These are phyloP conservation scores for Adelognathus sp. DNA, from an alignment of 2,888 invertebrate species.

Conservation along the genomic window DNA sequence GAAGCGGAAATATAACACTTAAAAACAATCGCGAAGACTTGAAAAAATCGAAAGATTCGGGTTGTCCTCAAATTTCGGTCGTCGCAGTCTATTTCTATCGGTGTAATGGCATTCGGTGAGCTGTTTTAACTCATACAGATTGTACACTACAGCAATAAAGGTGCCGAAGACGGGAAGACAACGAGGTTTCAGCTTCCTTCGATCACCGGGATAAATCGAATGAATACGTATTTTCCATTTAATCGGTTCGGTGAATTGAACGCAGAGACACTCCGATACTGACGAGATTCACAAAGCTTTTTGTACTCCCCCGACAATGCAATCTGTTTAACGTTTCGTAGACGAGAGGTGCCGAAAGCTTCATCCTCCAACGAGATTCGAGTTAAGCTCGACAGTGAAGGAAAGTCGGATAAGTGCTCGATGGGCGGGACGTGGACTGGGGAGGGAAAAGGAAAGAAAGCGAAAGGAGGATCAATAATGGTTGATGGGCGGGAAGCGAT, in stretches of 20 bases:
- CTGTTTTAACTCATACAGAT: not conserved
- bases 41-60: no score
- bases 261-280: not conserved
- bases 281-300: constrained; percentile 14
- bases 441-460: constrained; percentile 13
- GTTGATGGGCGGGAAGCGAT: not conserved
- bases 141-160: not conserved
- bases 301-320: constrained; percentile 1
- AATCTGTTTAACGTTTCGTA: constrained; percentile 40
- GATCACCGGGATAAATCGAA: constrained; percentile 1
- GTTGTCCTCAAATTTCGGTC: no score
- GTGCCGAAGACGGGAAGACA: not conserved
- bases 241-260: constrained; percentile 25
- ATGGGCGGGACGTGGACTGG: constrained; percentile 9
- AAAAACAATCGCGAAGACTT: no score
- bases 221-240: constrained; percentile 12
- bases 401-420: constrained; percentile 12
- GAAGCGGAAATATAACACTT: no score
- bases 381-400: constrained; percentile 30
- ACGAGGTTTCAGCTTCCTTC: not conserved
- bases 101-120: constrained; percentile 9
- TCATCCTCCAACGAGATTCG: constrained; percentile 31
- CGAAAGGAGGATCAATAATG: constrained; percentile 7
- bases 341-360: constrained; percentile 9
- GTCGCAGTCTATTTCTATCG: no score